phyloP scores from a whole-genome alignment of 2,888 invertebrate genomes.

The Plebejus argus region DNA sequence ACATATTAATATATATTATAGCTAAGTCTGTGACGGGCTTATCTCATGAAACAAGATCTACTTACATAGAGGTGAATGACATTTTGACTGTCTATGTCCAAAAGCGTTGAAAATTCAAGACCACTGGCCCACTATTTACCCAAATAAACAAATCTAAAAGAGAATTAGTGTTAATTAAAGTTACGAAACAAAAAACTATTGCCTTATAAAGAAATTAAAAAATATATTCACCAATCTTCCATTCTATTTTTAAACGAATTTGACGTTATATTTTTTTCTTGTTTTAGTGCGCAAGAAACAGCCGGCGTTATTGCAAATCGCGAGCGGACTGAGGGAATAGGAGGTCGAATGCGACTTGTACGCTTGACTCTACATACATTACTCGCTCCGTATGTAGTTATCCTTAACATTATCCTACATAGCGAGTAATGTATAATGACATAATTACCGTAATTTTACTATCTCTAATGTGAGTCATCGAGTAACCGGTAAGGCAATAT shows the following conservation, averaged over 20 bases:
- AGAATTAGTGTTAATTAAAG: conserved; percentile 32
- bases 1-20: too few relatives aligned
- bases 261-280: conserved; percentile 17
- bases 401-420: conserved; percentile 17
- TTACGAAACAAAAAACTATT: conserved; percentile 8
- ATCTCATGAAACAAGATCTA: conserved; percentile 50
- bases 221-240: conserved; percentile 35
- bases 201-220: conserved; percentile 36
- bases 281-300: conserved; percentile 45
- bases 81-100: conserved; percentile 54
- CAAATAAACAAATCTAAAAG: conserved; percentile 52
- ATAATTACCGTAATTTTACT: conserved; percentile 6
- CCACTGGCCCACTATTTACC: conserved; percentile 58
- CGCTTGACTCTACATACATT: conserved; percentile 23
- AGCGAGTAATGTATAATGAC: not conserved
- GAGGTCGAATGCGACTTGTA: conserved; percentile 16
- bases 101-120: conserved; percentile 46
- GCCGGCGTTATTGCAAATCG: conserved; percentile 62
- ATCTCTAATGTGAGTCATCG: conserved; percentile 13
- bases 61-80: conserved; percentile 77
- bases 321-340: conserved; percentile 60
- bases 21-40: too few relatives aligned
- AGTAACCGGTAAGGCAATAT: conserved; percentile 11
- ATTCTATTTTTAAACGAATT: conserved; percentile 25
- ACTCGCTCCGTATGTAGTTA: not conserved